phyloP scores from a whole-genome alignment of 2,888 invertebrate genomes.

The Caenorhabditis sp. region DNA sequence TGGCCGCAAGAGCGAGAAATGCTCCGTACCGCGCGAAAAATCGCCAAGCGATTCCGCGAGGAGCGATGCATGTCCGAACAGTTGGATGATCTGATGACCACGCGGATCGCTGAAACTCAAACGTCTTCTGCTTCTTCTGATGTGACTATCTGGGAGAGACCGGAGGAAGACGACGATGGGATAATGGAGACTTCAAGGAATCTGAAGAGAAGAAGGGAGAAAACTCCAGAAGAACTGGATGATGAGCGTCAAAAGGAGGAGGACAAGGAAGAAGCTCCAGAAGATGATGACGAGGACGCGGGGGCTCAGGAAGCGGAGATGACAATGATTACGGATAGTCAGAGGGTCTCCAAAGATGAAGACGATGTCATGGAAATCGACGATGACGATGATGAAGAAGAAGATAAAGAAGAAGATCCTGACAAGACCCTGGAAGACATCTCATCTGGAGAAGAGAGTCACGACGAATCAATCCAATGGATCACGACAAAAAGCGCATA shows the following conservation, averaged over 20 bases:
- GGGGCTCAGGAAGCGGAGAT: constrained; percentile 40
- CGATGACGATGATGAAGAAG: background rate
- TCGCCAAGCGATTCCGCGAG: constrained; percentile 51
- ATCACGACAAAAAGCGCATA: constrained; percentile 53
- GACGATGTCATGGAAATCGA: constrained; percentile 8
- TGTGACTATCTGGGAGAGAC: constrained; percentile 56
- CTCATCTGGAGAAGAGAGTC: constrained; percentile 27
- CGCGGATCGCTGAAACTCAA: constrained; percentile 51
- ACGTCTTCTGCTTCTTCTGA: constrained; percentile 12
- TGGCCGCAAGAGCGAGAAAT: constrained; percentile 66
- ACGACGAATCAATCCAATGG: constrained; percentile 42
- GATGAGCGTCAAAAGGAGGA: constrained; percentile 43
- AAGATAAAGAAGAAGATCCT: background rate
- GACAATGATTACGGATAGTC: constrained; percentile 45
- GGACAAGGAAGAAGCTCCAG: constrained; percentile 50
- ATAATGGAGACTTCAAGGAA: background rate
- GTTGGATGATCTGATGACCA: constrained; percentile 57
- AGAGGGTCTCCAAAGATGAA: constrained; percentile 2
- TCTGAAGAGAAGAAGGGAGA: background rate
- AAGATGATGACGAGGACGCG: constrained; percentile 47
- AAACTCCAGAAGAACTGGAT: constrained; percentile 42
- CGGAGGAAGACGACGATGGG: constrained; percentile 32
- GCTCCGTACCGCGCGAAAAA: constrained; percentile 54
- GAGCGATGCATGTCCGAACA: constrained; percentile 53
- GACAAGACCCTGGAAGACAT: constrained; percentile 24